A percentile compares a stretch with the other conserved stretches of the same genome.
phyloP scores from a whole-genome alignment of 2,888 invertebrate species.

The Teleogryllus oceanicus region DNA sequence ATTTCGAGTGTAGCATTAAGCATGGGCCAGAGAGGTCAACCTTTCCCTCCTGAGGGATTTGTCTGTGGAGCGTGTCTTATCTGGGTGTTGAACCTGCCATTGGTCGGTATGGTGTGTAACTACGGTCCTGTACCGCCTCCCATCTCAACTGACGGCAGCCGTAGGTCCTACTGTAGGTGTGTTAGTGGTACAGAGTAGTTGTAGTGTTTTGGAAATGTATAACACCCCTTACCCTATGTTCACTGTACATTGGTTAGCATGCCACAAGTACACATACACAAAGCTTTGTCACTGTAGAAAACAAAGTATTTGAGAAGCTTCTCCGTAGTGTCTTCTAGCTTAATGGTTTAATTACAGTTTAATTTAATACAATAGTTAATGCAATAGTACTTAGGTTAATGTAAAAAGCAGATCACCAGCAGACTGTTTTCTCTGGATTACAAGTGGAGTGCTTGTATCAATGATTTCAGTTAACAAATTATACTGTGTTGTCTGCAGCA shows the following conservation, averaged over 20 bases:
- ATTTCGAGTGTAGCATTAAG: too few relatives aligned
- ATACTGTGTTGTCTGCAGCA: too few relatives aligned
- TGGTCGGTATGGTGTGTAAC: neutral
- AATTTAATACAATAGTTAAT: slow-evolving; percentile 26
- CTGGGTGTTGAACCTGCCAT: too few relatives aligned
- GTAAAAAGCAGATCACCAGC: slow-evolving; percentile 30
- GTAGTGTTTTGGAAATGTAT: slow-evolving; percentile 3
- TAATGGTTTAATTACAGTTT: slow-evolving; percentile 30
- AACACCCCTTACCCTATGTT: slow-evolving; percentile 32
- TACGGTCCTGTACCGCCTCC: neutral
- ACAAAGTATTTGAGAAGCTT: slow-evolving; percentile 29
- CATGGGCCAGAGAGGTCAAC: too few relatives aligned
- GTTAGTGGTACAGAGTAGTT: slow-evolving; percentile 21
- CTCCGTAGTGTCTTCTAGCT: slow-evolving; percentile 27
- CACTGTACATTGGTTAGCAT: slow-evolving; percentile 31
- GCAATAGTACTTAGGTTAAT: slow-evolving; percentile 35
- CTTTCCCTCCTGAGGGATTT: too few relatives aligned
- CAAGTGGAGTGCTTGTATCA: neutral
- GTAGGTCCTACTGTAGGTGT: slow-evolving; percentile 22
- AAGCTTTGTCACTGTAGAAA: slow-evolving; percentile 31
- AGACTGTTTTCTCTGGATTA: slow-evolving; percentile 19
- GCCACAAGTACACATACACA: slow-evolving; percentile 30
- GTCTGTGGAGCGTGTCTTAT: too few relatives aligned
- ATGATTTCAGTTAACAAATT: too few relatives aligned
- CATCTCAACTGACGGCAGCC: slow-evolving; percentile 22